A percentile compares a stretch with the other conserved stretches of the same genome.
phyloP scores from a whole-genome alignment of 2,888 invertebrate species.

The Zygothrica quintamaculata region DNA sequence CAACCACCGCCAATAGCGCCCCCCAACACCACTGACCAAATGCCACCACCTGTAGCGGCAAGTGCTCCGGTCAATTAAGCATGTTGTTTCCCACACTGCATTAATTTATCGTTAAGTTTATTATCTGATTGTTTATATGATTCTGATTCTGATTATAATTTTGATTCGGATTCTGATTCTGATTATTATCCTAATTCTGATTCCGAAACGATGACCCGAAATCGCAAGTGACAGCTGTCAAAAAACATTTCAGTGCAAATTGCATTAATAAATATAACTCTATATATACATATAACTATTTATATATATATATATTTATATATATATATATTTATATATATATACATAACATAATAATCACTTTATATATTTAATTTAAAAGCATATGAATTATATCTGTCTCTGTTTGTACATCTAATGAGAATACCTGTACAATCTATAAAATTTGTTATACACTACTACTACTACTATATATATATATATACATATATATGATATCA shows the following conservation, averaged over 20 bases:
- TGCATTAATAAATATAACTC: constrained; percentile 47
- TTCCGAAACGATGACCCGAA: constrained; percentile 42
- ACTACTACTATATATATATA: too few relatives aligned
- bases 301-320: constrained; percentile 44
- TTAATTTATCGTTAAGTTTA: constrained; percentile 70
- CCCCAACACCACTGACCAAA: constrained; percentile 31
- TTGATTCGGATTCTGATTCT: too few relatives aligned
- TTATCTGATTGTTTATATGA: constrained; percentile 47
- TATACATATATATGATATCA: too few relatives aligned
- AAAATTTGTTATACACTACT: too few relatives aligned
- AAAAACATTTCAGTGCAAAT: constrained; percentile 33
- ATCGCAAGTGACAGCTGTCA: constrained; percentile 51
- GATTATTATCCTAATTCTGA: constrained; percentile 29
- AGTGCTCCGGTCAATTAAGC: constrained; percentile 53
- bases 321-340: constrained; percentile 33
- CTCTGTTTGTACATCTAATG: too few relatives aligned
- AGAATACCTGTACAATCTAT: too few relatives aligned
- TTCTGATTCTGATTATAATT: too few relatives aligned
- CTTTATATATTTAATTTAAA: not conserved
- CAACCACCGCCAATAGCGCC: constrained; percentile 7
- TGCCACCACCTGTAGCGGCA: constrained; percentile 35
- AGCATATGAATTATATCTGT: too few relatives aligned
- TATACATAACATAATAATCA: constrained; percentile 34
- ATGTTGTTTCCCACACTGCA: constrained; percentile 32
- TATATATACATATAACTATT: constrained; percentile 13